A percentile compares a stretch with the other conserved stretches of the same genome.
These are phyloP conservation scores for Pyrrhura leucotis DNA, from an alignment of 2,797 vertebrate genomes.

Conservation along the genomic window DNA sequence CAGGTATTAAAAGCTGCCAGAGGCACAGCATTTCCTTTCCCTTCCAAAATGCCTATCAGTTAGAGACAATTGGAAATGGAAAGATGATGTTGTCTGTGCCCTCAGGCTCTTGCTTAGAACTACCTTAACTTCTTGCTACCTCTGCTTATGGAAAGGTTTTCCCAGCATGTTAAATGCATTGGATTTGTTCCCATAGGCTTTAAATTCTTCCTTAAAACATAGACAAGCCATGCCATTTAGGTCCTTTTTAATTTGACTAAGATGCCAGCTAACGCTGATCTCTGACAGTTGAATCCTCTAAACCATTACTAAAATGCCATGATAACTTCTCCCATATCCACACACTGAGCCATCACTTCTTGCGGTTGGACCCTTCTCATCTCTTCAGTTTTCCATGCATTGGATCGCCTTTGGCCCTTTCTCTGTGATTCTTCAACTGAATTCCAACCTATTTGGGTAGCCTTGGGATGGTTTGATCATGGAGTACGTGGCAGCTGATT, in stretches of 20 bases:
- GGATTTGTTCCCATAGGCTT: neutral
- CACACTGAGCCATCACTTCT: neutral
- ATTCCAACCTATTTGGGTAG: neutral
- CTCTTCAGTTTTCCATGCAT: neutral
- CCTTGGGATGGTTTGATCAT: neutral
- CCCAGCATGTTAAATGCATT: neutral
- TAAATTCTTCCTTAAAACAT: neutral
- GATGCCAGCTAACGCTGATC: neutral
- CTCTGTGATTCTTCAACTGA: neutral
- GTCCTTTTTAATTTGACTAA: neutral
- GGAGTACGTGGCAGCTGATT: neutral
- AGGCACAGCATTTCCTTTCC: neutral
- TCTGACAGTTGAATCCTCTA: neutral
- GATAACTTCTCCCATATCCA: neutral
- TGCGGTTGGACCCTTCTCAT: neutral
- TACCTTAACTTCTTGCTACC: neutral
- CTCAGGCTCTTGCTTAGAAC: neutral
- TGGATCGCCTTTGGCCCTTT: neutral
- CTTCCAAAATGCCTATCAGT: neutral
- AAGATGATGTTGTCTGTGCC: neutral
- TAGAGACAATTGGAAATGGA: neutral
- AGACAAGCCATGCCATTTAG: neutral
- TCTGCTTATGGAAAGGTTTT: neutral
- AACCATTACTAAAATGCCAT: neutral
- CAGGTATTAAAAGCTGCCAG: neutral